phyloP scores from a whole-genome alignment of 2,797 vertebrate species.

The Halcyon smyrnensis region DNA sequence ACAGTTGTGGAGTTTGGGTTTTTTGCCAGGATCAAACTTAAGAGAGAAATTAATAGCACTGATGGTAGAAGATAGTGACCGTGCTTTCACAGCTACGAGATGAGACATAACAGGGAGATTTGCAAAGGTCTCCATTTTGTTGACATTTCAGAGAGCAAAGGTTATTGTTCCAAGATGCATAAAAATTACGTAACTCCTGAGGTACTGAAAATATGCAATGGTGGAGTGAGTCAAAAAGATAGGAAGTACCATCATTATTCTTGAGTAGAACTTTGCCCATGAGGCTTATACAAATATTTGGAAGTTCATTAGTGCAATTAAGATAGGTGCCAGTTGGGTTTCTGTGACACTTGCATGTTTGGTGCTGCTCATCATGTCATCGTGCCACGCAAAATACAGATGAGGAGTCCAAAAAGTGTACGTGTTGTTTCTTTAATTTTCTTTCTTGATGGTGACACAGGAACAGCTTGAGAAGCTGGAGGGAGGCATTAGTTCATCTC shows the following conservation, averaged over 20 bases:
- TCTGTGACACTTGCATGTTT: background rate
- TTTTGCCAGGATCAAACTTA: slow-evolving; percentile 19
- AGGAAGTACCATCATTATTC: background rate
- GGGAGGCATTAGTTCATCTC: background rate
- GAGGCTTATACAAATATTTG: background rate
- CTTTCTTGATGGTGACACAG: background rate
- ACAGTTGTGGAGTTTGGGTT: background rate
- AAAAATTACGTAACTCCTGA: background rate
- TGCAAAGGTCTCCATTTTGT: background rate
- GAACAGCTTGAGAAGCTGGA: background rate
- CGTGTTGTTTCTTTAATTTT: background rate
- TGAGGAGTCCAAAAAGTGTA: background rate
- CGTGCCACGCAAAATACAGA: background rate
- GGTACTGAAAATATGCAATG: background rate
- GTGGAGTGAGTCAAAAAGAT: background rate
- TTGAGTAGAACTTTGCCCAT: background rate
- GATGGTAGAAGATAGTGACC: background rate
- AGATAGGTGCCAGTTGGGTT: background rate
- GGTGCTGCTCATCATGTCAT: background rate
- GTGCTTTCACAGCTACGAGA: background rate
- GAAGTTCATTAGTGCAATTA: background rate
- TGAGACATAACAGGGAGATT: background rate
- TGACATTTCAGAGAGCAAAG: background rate
- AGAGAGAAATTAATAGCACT: background rate
- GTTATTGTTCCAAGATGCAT: background rate